These are phyloP conservation scores for Pachliopta kotzebuea DNA, from an alignment of 2,888 invertebrate species.

Conservation along the genomic window DNA sequence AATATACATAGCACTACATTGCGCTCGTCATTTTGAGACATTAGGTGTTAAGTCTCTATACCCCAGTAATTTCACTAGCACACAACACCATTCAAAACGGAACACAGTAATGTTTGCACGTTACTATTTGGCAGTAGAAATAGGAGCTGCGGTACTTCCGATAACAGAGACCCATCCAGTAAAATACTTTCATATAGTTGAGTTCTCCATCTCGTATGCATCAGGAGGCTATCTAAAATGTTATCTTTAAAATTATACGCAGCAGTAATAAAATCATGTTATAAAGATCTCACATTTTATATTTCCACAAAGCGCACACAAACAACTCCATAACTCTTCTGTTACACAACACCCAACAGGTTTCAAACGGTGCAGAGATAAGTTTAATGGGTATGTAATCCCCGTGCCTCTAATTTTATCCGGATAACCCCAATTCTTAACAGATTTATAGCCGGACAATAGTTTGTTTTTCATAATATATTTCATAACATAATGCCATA, in stretches of 20 bases:
- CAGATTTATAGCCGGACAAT: neutral
- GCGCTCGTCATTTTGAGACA: too few species aligned
- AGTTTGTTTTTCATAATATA: neutral
- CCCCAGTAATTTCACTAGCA: too few species aligned
- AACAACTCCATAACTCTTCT: slow-evolving; percentile 14
- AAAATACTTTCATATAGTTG: too few species aligned
- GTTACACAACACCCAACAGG: slow-evolving; percentile 14
- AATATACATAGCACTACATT: too few species aligned
- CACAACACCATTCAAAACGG: too few species aligned
- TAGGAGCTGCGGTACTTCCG: too few species aligned
- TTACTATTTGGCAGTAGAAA: too few species aligned
- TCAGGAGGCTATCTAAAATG: neutral
- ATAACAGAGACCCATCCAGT: too few species aligned
- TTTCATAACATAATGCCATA: neutral
- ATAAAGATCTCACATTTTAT: slow-evolving; percentile 10
- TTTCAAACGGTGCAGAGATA: slow-evolving; percentile 7
- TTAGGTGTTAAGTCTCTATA: too few species aligned
- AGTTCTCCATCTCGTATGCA: too few species aligned
- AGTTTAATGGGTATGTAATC: slow-evolving; percentile 24
- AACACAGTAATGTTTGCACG: too few species aligned
- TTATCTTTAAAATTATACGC: neutral
- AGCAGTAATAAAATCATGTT: slow-evolving; percentile 4
- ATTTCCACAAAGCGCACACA: slow-evolving; percentile 9
- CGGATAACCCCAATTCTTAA: slow-evolving; percentile 9
- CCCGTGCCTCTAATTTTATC: slow-evolving; percentile 14